Evolutionary conservation across 2,113 vertebrate species (phyloP), one percentile per base, ranked within the genome.

Genomic region (Chloropsis cyanopogon): DNA sequence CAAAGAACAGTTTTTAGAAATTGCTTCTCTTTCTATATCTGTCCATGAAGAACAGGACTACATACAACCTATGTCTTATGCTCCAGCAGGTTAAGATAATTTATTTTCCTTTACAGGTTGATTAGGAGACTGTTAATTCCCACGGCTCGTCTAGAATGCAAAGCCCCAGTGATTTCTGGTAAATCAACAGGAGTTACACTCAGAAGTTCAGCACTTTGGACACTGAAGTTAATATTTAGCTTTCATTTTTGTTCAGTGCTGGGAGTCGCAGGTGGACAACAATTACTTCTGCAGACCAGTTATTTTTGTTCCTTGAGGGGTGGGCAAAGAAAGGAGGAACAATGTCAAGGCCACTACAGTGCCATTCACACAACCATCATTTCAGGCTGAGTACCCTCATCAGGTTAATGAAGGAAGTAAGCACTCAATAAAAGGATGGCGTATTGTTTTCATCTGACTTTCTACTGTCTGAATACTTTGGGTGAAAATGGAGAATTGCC

Each of bases 341-440:
- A 92, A 84, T n/a, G 77, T 35, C 56, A 78, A 84, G 78, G 56
- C 64, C 68, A 21, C 12, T 53, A 90, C 42, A 91, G 52, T 28
- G 57, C 35, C 95, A 79, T 83, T 63, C 76, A 92, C n/a, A 88
- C 44, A 87, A 59, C 73, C 59, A 31, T 13, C 65, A 61, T 42
- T 76, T 81, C 61, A 69, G 84, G 41, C 69, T 65, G 39, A 91
- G 79, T 85, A 93, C 57, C 78, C 82, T 96, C 95, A 96, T 95
- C 75, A 82, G 5, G 31, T 92, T 86, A 84, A 90, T 88, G 95
- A 96, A 97, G 95, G 87, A 95, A 97, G 92, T 84, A 91, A 92
- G 77, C 79, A 91, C 65, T 92, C 72, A 70, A 49, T 68, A 71
- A 94, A 96, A 81, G 46, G 35, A 72, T 6, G 0, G 61, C 44